phyloP scores from a whole-genome alignment of 2,888 invertebrate species.

The Leucoma salicis region DNA sequence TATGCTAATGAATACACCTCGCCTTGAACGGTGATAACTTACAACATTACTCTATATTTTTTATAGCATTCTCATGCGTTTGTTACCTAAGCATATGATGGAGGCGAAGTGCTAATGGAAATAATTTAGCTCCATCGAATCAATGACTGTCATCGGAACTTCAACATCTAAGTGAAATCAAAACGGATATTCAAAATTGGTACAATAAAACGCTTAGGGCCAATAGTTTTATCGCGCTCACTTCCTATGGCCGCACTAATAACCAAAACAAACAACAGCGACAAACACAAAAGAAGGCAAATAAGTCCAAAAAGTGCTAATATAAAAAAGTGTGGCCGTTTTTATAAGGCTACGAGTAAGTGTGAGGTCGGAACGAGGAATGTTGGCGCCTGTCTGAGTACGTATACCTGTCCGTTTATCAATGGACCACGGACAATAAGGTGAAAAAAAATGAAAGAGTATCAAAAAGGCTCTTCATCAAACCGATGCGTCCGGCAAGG shows the following conservation, averaged over 20 bases:
- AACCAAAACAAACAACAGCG: conserved; percentile 79
- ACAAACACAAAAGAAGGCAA: conserved; percentile 74
- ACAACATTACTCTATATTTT: conserved; percentile 23
- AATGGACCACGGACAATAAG: conserved; percentile 78
- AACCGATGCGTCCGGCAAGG: conserved; percentile 74
- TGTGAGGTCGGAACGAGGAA: conserved; percentile 81
- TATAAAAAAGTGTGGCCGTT: conserved; percentile 79
- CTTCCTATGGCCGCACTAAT: conserved; percentile 78
- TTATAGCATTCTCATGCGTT: conserved; percentile 35
- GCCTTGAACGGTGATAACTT: conserved; percentile 28
- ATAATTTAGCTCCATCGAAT: conserved; percentile 45
- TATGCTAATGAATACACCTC: conserved; percentile 35
- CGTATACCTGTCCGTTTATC: conserved; percentile 82
- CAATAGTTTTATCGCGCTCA: conserved; percentile 77
- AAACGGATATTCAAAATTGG: conserved; percentile 75
- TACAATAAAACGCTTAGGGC: conserved; percentile 80
- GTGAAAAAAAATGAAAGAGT: conserved; percentile 65
- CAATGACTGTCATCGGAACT: conserved; percentile 43
- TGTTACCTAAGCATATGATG: conserved; percentile 24
- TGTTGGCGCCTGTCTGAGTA: conserved; percentile 83
- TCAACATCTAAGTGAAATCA: conserved; percentile 45
- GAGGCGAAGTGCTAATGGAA: conserved; percentile 61
- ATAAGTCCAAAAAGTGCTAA: conserved; percentile 78
- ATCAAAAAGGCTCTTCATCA: conserved; percentile 79
- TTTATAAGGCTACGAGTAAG: conserved; percentile 77